These are phyloP conservation scores for Amphiura filiformis DNA, from an alignment of 35 echinoderm and acorn worm genomes.

Conservation along the genomic window DNA sequence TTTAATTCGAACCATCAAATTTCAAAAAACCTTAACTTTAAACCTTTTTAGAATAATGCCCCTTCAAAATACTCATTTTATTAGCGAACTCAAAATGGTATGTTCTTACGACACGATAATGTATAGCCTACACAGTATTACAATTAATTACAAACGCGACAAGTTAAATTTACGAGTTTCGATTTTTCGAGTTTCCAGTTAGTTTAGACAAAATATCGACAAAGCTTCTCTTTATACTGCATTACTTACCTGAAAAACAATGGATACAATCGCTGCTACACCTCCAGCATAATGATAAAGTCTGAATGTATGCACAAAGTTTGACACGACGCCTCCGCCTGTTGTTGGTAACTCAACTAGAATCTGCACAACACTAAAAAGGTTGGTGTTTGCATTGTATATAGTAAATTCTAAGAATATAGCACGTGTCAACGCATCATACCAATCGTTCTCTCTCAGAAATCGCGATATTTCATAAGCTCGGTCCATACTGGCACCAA, in stretches of 20 bases:
- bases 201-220: no score
- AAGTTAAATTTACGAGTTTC: no score
- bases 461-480: constrained; percentile 26
- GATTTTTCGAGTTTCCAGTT: no score
- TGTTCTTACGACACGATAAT: no score
- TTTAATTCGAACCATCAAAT: no score
- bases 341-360: constrained; percentile 34
- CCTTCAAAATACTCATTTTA: no score
- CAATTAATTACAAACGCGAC: no score
- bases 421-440: constrained; percentile 49
- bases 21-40: no score
- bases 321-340: constrained; percentile 37
- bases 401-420: constrained; percentile 69
- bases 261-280: constrained; percentile 14
- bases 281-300: constrained; percentile 48
- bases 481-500: constrained; percentile 10
- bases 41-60: no score
- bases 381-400: constrained; percentile 64
- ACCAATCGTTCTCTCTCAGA: constrained; percentile 48
- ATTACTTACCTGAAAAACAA: neutral
- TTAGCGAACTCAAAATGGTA: no score
- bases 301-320: constrained; percentile 36
- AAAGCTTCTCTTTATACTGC: no score
- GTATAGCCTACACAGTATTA: no score
- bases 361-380: constrained; percentile 62